Evolutionary conservation across 2,888 invertebrate species (phyloP), one percentile per base, ranked within the genome.

Genomic region (Prosapia bicincta): DNA sequence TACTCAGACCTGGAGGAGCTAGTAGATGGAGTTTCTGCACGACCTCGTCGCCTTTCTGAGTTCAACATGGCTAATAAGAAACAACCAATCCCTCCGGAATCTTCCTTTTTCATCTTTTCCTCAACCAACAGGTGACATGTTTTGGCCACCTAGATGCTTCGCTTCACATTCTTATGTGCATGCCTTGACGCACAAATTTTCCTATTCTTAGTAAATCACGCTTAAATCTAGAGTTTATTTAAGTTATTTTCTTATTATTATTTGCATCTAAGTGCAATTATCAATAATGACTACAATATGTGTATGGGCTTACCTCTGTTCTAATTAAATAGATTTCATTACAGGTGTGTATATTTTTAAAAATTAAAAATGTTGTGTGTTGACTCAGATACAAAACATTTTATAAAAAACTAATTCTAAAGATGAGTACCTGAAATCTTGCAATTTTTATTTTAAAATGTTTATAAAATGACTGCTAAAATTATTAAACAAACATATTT

Each of bases 41-140:
- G 96, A 82, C 97, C 97, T 77, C 89, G 96, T 82, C 92, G 97
- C 82, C 91, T 97, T 88, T 97, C 97, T 76, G 97, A 98, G 87
- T 90, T 95, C 85, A 95, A 95, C 88, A 91, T 90, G 88, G 90
- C 92, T 80, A 92, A 93, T 84, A 90, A 91, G 83, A 90, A 88
- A 84, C 89, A 91, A 83, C 98, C 98, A 82, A 98, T 99, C 86
- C 99, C 99, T 82, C 92, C 93, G 85, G 96, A 93, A 85, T 92
- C 95, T 85, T 95, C 98, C 83, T 96, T 99, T 89, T 99, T 98
- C 91, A 88, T 99, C 86, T 96, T 99, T 88, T 94, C 96, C 84
- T 94, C 93, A 85, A 95, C 93, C 78, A 99, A 98, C 92, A 95
- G 95, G 95, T 98, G 91, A 92, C 86, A 26, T 28, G 23, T 24